Evolutionary conservation across 1,140 invertebrate genomes (phyloP).

Genomic region (Tetragonula clypearis): DNA sequence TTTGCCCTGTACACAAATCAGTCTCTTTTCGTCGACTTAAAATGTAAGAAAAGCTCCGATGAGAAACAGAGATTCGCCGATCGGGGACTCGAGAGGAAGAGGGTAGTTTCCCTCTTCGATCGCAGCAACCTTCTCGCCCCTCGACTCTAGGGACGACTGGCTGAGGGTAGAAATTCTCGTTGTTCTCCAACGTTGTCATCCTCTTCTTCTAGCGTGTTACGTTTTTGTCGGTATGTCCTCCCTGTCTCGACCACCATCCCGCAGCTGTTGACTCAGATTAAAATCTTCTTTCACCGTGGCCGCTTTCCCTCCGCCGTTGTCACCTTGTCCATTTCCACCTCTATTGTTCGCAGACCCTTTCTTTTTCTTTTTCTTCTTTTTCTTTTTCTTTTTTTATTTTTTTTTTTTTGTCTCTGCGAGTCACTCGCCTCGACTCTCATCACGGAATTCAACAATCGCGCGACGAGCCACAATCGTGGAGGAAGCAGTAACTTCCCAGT

Average conservation of each 20-base stretch:
- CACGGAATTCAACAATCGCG: neutral
- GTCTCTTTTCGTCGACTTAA: slow-evolving; percentile 46
- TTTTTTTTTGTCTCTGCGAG: slow-evolving; percentile 11
- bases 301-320: neutral
- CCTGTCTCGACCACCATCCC: neutral
- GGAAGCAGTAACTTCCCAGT: slow-evolving; percentile 10
- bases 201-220: neutral
- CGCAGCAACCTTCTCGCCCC: neutral
- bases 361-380: too few relatives aligned
- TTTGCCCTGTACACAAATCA: slow-evolving; percentile 70
- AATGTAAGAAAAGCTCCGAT: slow-evolving; percentile 47
- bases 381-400: too few relatives aligned
- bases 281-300: slow-evolving; percentile 14
- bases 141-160: neutral
- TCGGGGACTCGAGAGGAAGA: slow-evolving; percentile 39
- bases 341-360: neutral
- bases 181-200: neutral
- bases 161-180: slow-evolving; percentile 21
- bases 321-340: neutral
- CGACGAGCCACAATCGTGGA: neutral
- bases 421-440: neutral
- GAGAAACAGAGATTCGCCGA: slow-evolving; percentile 48
- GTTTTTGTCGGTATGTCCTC: neutral
- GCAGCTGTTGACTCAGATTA: slow-evolving; percentile 37
- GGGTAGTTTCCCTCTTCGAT: neutral